Conservation (phyloP, 2,888 invertebrate genomes). For the Pyrrhosoma nymphula region DNA sequence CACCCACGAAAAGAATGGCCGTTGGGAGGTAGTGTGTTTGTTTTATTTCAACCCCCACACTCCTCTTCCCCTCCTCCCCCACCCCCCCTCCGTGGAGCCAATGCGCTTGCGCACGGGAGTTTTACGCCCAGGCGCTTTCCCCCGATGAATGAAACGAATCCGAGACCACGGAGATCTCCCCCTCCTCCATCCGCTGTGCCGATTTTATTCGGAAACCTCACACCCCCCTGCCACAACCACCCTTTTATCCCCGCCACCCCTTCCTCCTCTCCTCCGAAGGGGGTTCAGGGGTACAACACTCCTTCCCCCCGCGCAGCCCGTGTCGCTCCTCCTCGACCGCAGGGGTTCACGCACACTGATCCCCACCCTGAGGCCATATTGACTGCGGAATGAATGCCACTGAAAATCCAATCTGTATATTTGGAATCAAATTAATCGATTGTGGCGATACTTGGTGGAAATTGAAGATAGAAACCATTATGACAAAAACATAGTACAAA, state of each 20-base stretch:
- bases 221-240: background rate
- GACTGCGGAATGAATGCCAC: too few species aligned
- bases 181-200: background rate
- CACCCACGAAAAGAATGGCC: background rate
- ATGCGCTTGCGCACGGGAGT: background rate
- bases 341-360: too few species aligned
- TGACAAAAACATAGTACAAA: too few species aligned
- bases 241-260: background rate
- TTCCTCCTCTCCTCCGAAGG: background rate
- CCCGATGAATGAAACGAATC: conserved; percentile 36
- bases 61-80: background rate
- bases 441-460: too few species aligned
- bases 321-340: too few species aligned
- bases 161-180: background rate
- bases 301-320: too few species aligned
- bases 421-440: too few species aligned
- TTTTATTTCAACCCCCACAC: background rate
- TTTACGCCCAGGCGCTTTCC: conserved; percentile 30
- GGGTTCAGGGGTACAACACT: too few species aligned
- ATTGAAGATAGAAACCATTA: too few species aligned
- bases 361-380: too few species aligned
- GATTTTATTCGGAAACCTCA: background rate
- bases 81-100: background rate
- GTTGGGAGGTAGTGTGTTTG: background rate
- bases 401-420: too few species aligned